phyloP scores from a whole-genome alignment of 2,797 vertebrate species.

The Intellagama lesueurii region DNA sequence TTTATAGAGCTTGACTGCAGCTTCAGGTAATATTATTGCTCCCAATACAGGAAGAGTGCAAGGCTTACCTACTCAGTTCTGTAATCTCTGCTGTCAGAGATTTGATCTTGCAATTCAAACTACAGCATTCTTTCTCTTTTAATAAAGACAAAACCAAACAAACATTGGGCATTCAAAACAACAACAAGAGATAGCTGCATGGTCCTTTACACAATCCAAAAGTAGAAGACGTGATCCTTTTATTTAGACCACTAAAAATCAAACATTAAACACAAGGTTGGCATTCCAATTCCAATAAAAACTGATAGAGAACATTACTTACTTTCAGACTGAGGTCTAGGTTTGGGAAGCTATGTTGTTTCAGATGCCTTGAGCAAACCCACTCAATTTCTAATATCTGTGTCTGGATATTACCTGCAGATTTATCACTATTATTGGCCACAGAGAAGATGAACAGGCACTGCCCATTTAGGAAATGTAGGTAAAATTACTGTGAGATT shows the following conservation, averaged over 20 bases:
- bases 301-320: slow-evolving; percentile 8
- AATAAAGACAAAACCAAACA: slow-evolving; percentile 17
- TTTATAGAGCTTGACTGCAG: slow-evolving; percentile 7
- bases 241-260: too few relatives aligned
- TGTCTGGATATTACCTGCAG: slow-evolving; percentile 8
- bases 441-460: not conserved
- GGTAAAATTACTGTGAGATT: too few relatives aligned
- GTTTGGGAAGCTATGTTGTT: not conserved
- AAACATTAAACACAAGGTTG: too few relatives aligned
- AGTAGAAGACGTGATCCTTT: too few relatives aligned
- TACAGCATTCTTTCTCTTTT: not conserved
- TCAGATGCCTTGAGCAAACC: not conserved
- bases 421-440: not conserved
- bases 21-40: slow-evolving; percentile 18
- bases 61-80: not conserved
- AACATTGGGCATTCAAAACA: slow-evolving; percentile 5
- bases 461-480: too few relatives aligned
- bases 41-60: slow-evolving; percentile 1
- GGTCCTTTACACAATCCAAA: too few relatives aligned
- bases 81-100: slow-evolving; percentile 28
- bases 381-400: slow-evolving; percentile 7
- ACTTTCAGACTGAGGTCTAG: not conserved
- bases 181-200: too few relatives aligned
- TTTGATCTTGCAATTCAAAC: slow-evolving; percentile 20
- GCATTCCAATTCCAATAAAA: slow-evolving; percentile 7